Evolutionary conservation across 2,888 invertebrate species (phyloP).

Genomic region (Lypha dubia): DNA sequence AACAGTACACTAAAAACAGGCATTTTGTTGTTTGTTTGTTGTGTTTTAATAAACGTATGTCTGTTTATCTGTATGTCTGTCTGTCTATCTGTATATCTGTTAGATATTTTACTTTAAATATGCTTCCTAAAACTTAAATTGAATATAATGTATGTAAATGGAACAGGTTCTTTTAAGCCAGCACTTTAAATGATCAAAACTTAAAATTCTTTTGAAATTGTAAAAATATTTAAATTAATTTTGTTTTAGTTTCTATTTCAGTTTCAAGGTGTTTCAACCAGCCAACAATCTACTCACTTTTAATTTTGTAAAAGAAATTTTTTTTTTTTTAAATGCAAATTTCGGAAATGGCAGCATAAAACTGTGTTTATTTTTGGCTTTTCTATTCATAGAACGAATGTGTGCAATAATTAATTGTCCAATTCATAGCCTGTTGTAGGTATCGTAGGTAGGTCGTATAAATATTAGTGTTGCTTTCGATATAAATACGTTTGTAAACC

Average conservation of each 20-base stretch:
- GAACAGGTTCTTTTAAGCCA: constrained; percentile 28
- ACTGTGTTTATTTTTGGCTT: not conserved
- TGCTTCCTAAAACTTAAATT: constrained; percentile 8
- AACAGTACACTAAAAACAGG: not conserved
- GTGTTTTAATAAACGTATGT: constrained; percentile 27
- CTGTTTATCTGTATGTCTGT: constrained; percentile 15
- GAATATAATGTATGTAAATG: constrained; percentile 26
- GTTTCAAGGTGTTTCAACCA: constrained; percentile 12
- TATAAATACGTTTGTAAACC: too few relatives aligned
- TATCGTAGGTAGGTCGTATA: too few relatives aligned
- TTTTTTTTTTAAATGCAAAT: not conserved
- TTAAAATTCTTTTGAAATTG: constrained; percentile 27
- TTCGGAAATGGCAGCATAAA: not conserved
- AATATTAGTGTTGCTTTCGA: too few relatives aligned
- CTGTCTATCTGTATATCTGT: constrained; percentile 12
- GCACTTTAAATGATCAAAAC: not conserved
- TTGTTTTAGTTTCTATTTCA: constrained; percentile 1
- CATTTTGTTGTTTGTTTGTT: not conserved
- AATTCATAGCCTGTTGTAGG: too few relatives aligned
- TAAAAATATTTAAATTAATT: constrained; percentile 27
- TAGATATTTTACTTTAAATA: not conserved
- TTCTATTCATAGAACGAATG: not conserved
- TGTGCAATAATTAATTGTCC: too few relatives aligned
- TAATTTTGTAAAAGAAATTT: constrained; percentile 11
- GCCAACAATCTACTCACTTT: too few relatives aligned